Conservation (phyloP, 2,797 vertebrate species). For the Oreortyx pictus region DNA sequence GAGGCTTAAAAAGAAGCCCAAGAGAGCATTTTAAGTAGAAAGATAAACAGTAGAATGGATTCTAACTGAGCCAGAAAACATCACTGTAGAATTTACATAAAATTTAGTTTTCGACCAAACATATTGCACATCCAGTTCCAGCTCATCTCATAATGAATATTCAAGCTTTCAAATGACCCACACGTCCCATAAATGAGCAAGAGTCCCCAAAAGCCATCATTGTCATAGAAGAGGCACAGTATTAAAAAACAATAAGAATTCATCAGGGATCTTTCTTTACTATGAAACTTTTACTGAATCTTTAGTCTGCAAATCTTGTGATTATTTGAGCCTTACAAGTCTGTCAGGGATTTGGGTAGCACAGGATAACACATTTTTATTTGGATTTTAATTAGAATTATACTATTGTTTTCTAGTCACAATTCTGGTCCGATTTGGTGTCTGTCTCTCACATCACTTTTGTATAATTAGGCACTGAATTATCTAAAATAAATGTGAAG, state of each 20-base stretch:
- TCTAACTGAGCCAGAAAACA: constrained; percentile 70
- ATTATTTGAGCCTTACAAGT: constrained; percentile 40
- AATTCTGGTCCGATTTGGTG: constrained; percentile 44
- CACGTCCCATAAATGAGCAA: constrained; percentile 60
- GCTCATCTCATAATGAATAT: constrained; percentile 68
- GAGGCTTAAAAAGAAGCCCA: constrained; percentile 62
- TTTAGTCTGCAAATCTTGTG: constrained; percentile 21
- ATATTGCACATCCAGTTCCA: constrained; percentile 57
- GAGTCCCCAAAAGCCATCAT: constrained; percentile 47
- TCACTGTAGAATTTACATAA: constrained; percentile 68
- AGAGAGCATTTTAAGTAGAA: constrained; percentile 68
- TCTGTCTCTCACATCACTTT: constrained; percentile 19
- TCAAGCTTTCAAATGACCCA: constrained; percentile 62
- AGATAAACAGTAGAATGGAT: constrained; percentile 67
- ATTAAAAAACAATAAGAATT: constrained; percentile 62
- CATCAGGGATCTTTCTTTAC: constrained; percentile 22
- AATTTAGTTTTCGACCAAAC: constrained; percentile 68
- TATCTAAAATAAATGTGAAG: constrained; percentile 48
- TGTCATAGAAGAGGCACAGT: constrained; percentile 40
- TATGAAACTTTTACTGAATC: constrained; percentile 47
- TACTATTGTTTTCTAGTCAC: constrained; percentile 51
- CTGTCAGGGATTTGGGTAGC: constrained; percentile 36
- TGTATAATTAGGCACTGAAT: constrained; percentile 45
- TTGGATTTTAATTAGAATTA: constrained; percentile 50
- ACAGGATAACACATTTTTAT: constrained; percentile 20